These are phyloP conservation scores for Acanthurus tractus DNA, from an alignment of 2,797 vertebrate species.

Conservation along the genomic window DNA sequence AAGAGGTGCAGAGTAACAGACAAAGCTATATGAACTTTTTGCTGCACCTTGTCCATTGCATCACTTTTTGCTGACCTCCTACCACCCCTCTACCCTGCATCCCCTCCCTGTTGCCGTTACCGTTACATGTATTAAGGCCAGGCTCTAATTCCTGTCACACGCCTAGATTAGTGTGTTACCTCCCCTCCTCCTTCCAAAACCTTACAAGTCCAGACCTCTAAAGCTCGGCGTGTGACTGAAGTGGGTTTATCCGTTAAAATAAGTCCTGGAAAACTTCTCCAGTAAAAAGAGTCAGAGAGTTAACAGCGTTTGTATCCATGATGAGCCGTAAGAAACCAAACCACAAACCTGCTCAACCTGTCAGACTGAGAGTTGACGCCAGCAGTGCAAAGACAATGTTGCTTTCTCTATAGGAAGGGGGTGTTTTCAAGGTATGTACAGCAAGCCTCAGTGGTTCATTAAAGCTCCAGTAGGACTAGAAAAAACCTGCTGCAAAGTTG, in stretches of 20 bases:
- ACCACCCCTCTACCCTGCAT: constrained; percentile 1
- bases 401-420: neutral
- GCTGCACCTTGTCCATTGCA: neutral
- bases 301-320: constrained; percentile 4
- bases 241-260: constrained; percentile 27
- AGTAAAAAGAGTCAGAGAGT: neutral
- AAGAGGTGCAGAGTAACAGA: neutral
- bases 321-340: neutral
- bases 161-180: constrained; percentile 57
- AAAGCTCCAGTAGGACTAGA: neutral
- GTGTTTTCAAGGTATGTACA: neutral
- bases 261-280: neutral
- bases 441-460: neutral
- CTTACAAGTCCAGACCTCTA: constrained; percentile 43
- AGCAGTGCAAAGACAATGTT: neutral
- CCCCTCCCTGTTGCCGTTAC: constrained; percentile 20
- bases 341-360: neutral
- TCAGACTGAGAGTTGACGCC: neutral
- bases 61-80: neutral
- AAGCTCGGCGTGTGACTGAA: constrained; percentile 22
- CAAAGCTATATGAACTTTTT: neutral
- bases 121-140: constrained; percentile 37
- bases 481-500: neutral
- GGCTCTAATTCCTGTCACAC: constrained; percentile 71
- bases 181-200: constrained; percentile 15